Evolutionary conservation across 2,113 vertebrate genomes (phyloP).

Genomic region (Campylomormyrus tamandua): DNA sequence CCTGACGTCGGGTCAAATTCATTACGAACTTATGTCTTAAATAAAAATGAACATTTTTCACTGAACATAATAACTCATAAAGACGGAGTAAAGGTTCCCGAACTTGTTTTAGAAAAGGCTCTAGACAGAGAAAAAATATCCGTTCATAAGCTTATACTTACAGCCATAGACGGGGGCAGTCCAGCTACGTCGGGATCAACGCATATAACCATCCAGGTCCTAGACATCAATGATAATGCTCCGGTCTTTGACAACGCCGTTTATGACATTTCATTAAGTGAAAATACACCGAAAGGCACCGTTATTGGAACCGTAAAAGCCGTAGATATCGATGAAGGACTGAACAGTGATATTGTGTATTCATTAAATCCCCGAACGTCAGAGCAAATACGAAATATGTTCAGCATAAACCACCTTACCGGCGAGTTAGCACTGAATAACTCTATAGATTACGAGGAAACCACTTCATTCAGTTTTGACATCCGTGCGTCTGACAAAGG

Average conservation of each 20-base stretch:
- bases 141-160: slow-evolving; percentile 47
- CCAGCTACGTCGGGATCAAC: not conserved
- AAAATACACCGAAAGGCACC: slow-evolving; percentile 58
- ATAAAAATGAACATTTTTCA: slow-evolving; percentile 43
- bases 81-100: slow-evolving; percentile 28
- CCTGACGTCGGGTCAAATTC: slow-evolving; percentile 52
- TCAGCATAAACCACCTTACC: slow-evolving; percentile 42
- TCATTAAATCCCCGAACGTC: slow-evolving; percentile 51
- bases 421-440: slow-evolving; percentile 49
- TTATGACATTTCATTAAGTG: slow-evolving; percentile 70
- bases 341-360: slow-evolving; percentile 57
- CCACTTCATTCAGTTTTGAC: slow-evolving; percentile 49
- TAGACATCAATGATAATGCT: slow-evolving; percentile 67
- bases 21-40: slow-evolving; percentile 45
- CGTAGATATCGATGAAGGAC: slow-evolving; percentile 55
- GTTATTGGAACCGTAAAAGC: slow-evolving; percentile 65
- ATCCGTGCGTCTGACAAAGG: slow-evolving; percentile 57
- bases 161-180: slow-evolving; percentile 9
- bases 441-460: slow-evolving; percentile 52
- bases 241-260: slow-evolving; percentile 61
- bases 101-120: slow-evolving; percentile 32
- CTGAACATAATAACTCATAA: slow-evolving; percentile 29
- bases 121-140: slow-evolving; percentile 33
- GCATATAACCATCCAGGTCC: not conserved
- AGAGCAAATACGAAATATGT: slow-evolving; percentile 39